phyloP scores from a whole-genome alignment of 2,888 invertebrate genomes.

The Drymonia ruficornis region DNA sequence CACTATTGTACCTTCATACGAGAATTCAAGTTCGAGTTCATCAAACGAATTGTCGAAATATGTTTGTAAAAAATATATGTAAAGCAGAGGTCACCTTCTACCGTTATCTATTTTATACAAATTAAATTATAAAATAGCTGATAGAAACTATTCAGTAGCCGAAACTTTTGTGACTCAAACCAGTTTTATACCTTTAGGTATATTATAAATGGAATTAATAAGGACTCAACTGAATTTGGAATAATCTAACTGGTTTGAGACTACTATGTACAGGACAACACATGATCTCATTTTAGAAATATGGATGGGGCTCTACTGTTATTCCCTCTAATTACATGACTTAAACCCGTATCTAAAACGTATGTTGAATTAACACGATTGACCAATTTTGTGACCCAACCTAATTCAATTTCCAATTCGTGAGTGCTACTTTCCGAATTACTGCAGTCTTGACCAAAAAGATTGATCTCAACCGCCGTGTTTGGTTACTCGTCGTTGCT shows the following conservation, averaged over 20 bases:
- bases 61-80: neutral
- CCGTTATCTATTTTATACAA: neutral
- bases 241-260: no score
- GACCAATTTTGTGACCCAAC: neutral
- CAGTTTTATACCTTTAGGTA: no score
- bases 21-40: neutral
- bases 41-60: neutral
- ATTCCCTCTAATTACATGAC: neutral
- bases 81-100: neutral
- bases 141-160: no score
- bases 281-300: no score
- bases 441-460: neutral
- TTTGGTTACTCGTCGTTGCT: neutral
- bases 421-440: conserved; percentile 1
- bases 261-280: no score
- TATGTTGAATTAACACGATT: neutral
- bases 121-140: neutral
- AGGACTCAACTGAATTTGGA: no score
- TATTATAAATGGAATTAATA: no score
- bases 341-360: neutral
- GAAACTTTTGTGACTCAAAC: no score
- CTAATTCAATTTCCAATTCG: neutral
- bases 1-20: no score
- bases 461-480: neutral
- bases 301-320: no score